A percentile compares a stretch with the other conserved stretches of the same genome.
These are phyloP conservation scores for Mustela nigripes DNA, from an alignment of 2,113 vertebrate species.

Conservation along the genomic window DNA sequence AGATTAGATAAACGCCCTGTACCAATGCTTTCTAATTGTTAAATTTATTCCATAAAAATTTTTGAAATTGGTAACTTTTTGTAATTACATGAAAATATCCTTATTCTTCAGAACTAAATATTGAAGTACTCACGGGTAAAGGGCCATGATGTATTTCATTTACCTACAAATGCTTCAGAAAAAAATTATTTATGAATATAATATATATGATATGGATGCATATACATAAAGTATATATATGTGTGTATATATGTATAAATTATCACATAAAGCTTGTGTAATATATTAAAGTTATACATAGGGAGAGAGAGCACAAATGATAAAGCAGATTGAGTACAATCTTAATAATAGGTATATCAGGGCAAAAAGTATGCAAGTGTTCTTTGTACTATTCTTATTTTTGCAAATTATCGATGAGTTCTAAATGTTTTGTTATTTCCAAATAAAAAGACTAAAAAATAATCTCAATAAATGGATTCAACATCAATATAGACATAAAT, in stretches of 20 bases:
- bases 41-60: conserved; percentile 37
- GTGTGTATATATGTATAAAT: background rate
- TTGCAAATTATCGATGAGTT: background rate
- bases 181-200: background rate
- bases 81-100: background rate
- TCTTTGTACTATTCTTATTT: background rate
- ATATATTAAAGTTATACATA: background rate
- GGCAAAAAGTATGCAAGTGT: background rate
- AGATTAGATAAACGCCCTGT: background rate
- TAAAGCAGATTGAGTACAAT: background rate
- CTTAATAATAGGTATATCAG: background rate
- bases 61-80: background rate
- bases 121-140: background rate
- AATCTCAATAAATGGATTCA: background rate
- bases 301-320: background rate
- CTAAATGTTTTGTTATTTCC: conserved; percentile 16
- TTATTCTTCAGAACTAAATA: conserved; percentile 45
- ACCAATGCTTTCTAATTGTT: background rate
- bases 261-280: background rate
- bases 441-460: conserved; percentile 15
- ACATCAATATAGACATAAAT: background rate
- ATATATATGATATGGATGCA: background rate
- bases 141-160: background rate
- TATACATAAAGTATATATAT: too few species aligned
- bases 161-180: background rate